A percentile compares a stretch with the other conserved stretches of the same genome.
These are phyloP conservation scores for Carpatolechia fugitivella DNA, from an alignment of 2,888 invertebrate genomes.

Conservation along the genomic window DNA sequence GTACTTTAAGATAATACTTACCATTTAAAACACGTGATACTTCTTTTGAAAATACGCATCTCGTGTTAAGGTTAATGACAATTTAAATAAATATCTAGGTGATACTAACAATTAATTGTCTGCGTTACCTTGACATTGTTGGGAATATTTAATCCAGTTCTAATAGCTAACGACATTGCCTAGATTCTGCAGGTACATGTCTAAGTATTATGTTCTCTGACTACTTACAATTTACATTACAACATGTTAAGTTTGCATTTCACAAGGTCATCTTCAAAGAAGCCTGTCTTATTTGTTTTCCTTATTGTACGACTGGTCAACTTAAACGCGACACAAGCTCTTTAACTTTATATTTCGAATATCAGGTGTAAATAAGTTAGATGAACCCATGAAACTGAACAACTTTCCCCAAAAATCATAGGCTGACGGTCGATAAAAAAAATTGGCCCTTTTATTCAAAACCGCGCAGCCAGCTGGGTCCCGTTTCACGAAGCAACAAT, in stretches of 20 bases:
- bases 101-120: neutral
- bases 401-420: too few relatives aligned
- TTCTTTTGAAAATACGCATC: neutral
- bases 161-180: neutral
- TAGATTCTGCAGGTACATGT: neutral
- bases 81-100: neutral
- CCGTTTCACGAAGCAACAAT: too few relatives aligned
- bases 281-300: neutral
- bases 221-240: neutral
- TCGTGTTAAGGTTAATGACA: neutral
- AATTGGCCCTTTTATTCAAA: too few relatives aligned
- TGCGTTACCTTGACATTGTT: constrained; percentile 3
- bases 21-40: neutral
- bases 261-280: neutral
- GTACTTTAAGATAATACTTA: too few relatives aligned
- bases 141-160: neutral
- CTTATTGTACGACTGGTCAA: neutral
- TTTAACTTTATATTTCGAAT: neutral
- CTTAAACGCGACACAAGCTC: neutral
- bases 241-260: neutral
- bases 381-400: too few relatives aligned
- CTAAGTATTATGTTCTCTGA: neutral
- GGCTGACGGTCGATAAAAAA: too few relatives aligned
- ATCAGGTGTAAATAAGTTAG: too few relatives aligned
- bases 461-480: too few relatives aligned